Evolutionary conservation across 2,797 vertebrate genomes (phyloP).

Genomic region (Syncerus caffer): DNA sequence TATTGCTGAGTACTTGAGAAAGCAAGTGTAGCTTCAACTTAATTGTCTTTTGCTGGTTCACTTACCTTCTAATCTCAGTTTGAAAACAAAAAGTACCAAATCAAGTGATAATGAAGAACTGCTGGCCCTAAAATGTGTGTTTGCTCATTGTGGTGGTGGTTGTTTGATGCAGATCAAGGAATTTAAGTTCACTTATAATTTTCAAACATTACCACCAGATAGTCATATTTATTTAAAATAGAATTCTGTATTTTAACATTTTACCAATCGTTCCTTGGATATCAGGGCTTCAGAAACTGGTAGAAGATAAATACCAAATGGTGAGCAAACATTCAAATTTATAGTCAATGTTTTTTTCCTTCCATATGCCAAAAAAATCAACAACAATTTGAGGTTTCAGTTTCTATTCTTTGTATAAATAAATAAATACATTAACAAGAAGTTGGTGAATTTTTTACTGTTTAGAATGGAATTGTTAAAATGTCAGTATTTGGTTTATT

Average conservation of each 20-base stretch:
- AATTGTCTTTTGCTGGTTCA: conserved; percentile 84
- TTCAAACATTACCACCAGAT: neutral
- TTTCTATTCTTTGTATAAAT: neutral
- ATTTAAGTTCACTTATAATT: conserved; percentile 8
- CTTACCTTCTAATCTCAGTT: conserved; percentile 80
- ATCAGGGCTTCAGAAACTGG: neutral
- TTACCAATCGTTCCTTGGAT: neutral
- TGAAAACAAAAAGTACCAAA: conserved; percentile 67
- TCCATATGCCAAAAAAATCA: neutral
- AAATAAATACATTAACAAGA: neutral
- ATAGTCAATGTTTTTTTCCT: conserved; percentile 46
- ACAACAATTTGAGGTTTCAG: neutral
- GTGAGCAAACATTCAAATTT: neutral
- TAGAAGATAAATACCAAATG: neutral
- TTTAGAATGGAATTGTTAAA: neutral
- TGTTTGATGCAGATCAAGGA: conserved; percentile 19
- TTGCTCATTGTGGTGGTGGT: neutral
- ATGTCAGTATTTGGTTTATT: neutral
- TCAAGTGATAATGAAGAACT: conserved; percentile 43
- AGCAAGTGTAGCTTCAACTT: conserved; percentile 77
- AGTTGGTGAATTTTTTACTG: neutral
- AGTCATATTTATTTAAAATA: neutral
- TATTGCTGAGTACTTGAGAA: conserved; percentile 79
- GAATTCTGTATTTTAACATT: neutral
- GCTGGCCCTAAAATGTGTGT: conserved; percentile 8